Evolutionary conservation across 2,888 invertebrate genomes (phyloP).

Genomic region (Polymixis lichenea): DNA sequence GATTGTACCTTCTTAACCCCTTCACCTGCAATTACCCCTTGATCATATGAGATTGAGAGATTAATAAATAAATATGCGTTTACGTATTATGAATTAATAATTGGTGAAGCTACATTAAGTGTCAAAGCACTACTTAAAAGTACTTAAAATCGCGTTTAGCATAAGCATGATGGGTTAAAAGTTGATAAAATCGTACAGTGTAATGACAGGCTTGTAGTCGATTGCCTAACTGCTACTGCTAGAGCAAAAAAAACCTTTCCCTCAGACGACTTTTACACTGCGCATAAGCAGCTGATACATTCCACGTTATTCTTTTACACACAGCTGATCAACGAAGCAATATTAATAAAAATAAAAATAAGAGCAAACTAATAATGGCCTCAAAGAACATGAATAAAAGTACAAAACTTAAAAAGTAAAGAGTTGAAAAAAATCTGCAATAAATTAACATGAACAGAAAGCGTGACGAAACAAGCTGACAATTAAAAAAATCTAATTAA

Average conservation of each 20-base stretch:
- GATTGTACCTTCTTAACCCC: constrained; percentile 49
- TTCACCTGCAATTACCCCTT: constrained; percentile 45
- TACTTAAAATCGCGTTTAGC: constrained; percentile 47
- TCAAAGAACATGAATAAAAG: constrained; percentile 11
- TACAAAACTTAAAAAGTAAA: constrained; percentile 9
- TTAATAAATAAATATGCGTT: constrained; percentile 46
- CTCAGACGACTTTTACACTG: constrained; percentile 38
- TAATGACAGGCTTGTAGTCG: constrained; percentile 40
- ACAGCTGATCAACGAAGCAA: constrained; percentile 44
- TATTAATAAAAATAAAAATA: constrained; percentile 49
- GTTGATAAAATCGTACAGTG: constrained; percentile 39
- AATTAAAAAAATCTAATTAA: constrained; percentile 49
- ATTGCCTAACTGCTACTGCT: constrained; percentile 30
- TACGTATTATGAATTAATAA: constrained; percentile 23
- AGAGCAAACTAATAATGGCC: constrained; percentile 23
- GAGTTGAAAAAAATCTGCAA: constrained; percentile 24
- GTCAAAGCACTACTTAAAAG: constrained; percentile 43
- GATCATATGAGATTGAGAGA: constrained; percentile 45
- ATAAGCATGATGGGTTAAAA: constrained; percentile 21
- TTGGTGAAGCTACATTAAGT: constrained; percentile 19
- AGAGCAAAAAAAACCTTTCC: constrained; percentile 45
- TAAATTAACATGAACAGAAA: constrained; percentile 54
- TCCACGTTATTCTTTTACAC: constrained; percentile 40
- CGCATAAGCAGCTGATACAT: constrained; percentile 56
- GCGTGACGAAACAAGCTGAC: constrained; percentile 58